Conservation (phyloP, 2,888 invertebrate genomes). For the Rotaria magnacalcarata region DNA sequence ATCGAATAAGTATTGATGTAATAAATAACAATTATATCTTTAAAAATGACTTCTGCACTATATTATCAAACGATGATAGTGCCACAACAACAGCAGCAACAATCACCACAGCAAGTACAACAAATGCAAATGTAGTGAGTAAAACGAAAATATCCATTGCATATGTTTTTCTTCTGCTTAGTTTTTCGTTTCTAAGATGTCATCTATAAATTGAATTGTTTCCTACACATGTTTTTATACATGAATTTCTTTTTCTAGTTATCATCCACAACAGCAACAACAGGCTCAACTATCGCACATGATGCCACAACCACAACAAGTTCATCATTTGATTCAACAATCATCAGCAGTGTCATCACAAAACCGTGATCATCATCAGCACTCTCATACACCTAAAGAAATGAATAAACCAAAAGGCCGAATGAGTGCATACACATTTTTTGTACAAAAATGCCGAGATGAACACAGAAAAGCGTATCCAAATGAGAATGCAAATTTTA, state of each 20-base stretch:
- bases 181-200: no score
- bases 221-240: no score
- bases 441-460: conserved; percentile 97
- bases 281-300: background rate
- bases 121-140: conserved; percentile 2
- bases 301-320: background rate
- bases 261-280: conserved; percentile 32
- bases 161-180: no score
- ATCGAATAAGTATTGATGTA: background rate
- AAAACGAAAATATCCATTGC: background rate
- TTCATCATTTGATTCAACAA: background rate
- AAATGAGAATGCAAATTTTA: conserved; percentile 92
- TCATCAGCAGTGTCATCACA: background rate
- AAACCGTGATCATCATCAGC: background rate
- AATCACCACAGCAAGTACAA: background rate
- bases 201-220: no score
- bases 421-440: conserved; percentile 65
- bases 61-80: conserved; percentile 22
- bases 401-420: conserved; percentile 56
- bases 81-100: background rate
- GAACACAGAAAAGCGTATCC: conserved; percentile 99
- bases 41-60: conserved; percentile 16
- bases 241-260: background rate
- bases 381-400: background rate
- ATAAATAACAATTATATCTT: background rate